Percentiles rank a stretch among this genome's conserved stretches.
Evolutionary conservation across 2,797 vertebrate genomes (phyloP).

Genomic region (Pristis pectinata): DNA sequence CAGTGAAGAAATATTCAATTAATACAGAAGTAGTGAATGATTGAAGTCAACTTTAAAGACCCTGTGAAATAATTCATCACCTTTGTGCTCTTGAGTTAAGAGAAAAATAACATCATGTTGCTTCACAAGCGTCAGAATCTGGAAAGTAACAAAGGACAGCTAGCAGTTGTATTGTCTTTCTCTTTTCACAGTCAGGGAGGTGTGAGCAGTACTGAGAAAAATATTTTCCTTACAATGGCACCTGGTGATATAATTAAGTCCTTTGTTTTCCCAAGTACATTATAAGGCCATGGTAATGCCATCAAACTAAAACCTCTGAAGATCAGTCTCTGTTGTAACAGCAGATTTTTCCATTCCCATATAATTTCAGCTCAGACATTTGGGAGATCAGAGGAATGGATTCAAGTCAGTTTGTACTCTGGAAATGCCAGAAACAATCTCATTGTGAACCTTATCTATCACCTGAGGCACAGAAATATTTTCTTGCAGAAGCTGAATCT

Average conservation of each 20-base stretch:
- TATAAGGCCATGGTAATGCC: not conserved
- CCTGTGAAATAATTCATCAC: not conserved
- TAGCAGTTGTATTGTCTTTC: not conserved
- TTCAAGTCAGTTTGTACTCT: not conserved
- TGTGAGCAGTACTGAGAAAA: not conserved
- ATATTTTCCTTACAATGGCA: not conserved
- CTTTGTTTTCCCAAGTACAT: not conserved
- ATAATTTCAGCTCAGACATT: not conserved
- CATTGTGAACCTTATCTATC: not conserved
- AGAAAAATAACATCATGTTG: not conserved
- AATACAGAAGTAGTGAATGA: not conserved
- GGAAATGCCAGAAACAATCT: constrained; percentile 14
- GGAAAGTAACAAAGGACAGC: not conserved
- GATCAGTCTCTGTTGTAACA: not conserved
- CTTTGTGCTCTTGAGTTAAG: not conserved
- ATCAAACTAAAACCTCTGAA: not conserved
- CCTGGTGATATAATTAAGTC: not conserved
- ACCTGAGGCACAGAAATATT: not conserved
- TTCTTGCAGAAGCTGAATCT: not conserved
- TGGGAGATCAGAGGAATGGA: not conserved
- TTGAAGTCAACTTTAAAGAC: not conserved
- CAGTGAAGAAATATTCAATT: not conserved
- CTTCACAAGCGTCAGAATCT: not conserved
- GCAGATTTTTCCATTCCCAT: not conserved
- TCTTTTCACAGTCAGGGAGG: not conserved